phyloP scores from a whole-genome alignment of 2,888 invertebrate species.

The Choreutis nemorana region DNA sequence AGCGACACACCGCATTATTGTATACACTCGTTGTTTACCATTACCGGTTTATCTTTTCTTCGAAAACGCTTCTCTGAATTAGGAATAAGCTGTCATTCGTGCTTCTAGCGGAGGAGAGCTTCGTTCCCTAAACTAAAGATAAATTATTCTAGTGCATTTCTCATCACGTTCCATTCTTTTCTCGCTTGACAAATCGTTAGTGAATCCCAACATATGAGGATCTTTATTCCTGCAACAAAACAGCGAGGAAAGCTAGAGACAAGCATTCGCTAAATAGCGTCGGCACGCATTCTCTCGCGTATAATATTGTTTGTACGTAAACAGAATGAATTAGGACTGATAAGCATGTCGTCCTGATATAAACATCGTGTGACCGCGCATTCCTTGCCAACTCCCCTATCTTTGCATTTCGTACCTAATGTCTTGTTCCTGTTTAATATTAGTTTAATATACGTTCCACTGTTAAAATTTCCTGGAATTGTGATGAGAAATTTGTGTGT shows the following conservation, averaged over 20 bases:
- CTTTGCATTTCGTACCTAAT: neutral
- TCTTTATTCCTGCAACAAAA: constrained; percentile 51
- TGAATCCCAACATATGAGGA: constrained; percentile 47
- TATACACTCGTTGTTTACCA: constrained; percentile 49
- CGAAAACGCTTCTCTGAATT: constrained; percentile 44
- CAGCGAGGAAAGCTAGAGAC: no score
- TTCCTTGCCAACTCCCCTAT: constrained; percentile 50
- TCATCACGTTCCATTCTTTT: constrained; percentile 52
- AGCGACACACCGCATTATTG: constrained; percentile 29
- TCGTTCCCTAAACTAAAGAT: constrained; percentile 48
- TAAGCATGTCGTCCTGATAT: constrained; percentile 55
- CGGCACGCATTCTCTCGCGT: constrained; percentile 23
- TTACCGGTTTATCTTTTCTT: constrained; percentile 35
- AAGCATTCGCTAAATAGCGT: constrained; percentile 34
- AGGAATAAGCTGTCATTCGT: constrained; percentile 44
- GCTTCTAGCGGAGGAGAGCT: constrained; percentile 36
- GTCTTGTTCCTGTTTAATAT: constrained; percentile 27
- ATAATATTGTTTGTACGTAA: constrained; percentile 23
- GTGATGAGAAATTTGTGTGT: no score
- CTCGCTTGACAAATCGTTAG: constrained; percentile 43
- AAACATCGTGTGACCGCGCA: constrained; percentile 37
- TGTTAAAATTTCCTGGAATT: no score
- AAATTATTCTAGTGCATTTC: constrained; percentile 58
- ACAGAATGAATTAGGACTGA: constrained; percentile 54
- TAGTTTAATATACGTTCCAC: constrained; percentile 24